phyloP scores from a whole-genome alignment of 2,113 vertebrate species.

The Anhinga anhinga region DNA sequence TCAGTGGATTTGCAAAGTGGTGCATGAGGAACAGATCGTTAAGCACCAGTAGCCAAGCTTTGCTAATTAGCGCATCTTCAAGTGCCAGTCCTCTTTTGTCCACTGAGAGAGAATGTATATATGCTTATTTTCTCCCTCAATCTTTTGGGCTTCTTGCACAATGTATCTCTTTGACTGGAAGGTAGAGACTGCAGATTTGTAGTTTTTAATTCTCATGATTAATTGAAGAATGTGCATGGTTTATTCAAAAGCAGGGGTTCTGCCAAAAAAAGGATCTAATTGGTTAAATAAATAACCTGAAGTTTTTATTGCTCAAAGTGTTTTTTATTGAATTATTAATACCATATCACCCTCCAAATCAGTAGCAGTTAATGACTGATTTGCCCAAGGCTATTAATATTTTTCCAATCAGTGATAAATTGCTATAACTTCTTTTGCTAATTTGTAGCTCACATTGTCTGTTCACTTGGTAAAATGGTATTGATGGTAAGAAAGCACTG shows the following conservation, averaged over 20 bases:
- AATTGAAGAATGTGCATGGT: slow-evolving; percentile 48
- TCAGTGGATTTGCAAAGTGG: neutral
- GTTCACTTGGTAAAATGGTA: neutral
- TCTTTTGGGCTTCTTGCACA: neutral
- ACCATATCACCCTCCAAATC: slow-evolving; percentile 19
- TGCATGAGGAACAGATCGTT: neutral
- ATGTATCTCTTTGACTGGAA: neutral
- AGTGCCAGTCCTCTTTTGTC: slow-evolving; percentile 3
- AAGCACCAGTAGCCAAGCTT: neutral
- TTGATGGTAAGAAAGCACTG: neutral
- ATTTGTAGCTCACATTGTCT: neutral
- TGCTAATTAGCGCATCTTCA: slow-evolving; percentile 35
- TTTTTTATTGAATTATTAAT: slow-evolving; percentile 69
- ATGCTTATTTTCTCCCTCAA: neutral
- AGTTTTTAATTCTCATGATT: slow-evolving; percentile 51
- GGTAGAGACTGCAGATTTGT: slow-evolving; percentile 14
- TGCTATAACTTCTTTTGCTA: slow-evolving; percentile 24
- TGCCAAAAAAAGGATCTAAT: slow-evolving; percentile 60
- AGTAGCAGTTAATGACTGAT: slow-evolving; percentile 54
- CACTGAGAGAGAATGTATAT: neutral
- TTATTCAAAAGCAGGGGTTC: slow-evolving; percentile 48
- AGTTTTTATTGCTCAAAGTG: slow-evolving; percentile 46
- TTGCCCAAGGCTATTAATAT: slow-evolving; percentile 56
- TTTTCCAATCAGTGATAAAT: slow-evolving; percentile 49
- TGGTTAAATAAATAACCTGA: slow-evolving; percentile 72